Evolutionary conservation across 2,797 vertebrate genomes (phyloP).

Genomic region (Halcyon badia): DNA sequence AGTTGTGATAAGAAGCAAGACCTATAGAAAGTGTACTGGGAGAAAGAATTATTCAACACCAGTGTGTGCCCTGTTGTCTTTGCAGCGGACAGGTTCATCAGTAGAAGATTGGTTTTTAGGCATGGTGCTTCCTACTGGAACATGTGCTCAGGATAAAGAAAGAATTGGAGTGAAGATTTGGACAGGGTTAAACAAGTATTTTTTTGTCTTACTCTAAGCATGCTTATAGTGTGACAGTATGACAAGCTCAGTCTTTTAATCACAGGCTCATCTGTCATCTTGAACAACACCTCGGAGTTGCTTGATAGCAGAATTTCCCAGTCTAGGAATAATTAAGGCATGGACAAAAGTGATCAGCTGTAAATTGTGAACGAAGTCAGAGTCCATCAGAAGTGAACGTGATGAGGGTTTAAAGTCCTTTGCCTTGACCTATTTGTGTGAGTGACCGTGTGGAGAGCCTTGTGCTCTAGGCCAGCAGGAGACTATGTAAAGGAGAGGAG

Average conservation of each 20-base stretch:
- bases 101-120: background rate
- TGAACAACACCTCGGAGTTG: background rate
- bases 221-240: background rate
- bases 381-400: background rate
- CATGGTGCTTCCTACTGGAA: background rate
- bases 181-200: fast-evolving
- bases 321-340: background rate
- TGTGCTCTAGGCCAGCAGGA: background rate
- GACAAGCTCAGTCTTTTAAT: background rate
- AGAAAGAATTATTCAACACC: background rate
- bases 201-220: background rate
- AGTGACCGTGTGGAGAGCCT: background rate
- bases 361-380: background rate
- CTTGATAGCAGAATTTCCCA: background rate
- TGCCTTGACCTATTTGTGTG: background rate
- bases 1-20: background rate
- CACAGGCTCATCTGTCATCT: background rate
- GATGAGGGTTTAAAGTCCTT: background rate
- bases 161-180: background rate
- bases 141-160: background rate
- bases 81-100: fast-evolving
- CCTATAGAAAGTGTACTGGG: background rate
- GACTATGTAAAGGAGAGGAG: background rate
- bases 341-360: background rate
- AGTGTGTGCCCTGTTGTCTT: background rate